Base-by-base conservation (phyloP, 1,140 invertebrate species). In the Trichogramma pretiosum region DNA sequence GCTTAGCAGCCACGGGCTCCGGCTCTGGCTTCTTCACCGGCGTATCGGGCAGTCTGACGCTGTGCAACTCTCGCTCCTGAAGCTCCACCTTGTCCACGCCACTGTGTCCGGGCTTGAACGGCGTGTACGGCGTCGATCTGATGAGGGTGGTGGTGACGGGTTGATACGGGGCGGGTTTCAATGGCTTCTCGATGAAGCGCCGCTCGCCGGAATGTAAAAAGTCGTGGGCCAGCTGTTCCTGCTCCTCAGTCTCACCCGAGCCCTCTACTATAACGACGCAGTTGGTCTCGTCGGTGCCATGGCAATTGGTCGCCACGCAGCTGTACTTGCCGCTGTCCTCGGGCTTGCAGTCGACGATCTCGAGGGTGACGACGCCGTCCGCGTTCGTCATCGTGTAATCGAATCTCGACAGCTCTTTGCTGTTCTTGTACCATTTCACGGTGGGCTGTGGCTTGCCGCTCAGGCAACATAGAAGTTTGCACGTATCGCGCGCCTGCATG, bases 191-290 rank as follows among this genome's bases (percentile, higher is more conserved):
- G 55, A 89, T 87, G 58, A 85, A 89, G 57, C 81, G 81, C 22
- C 87, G 80, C 71, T 90, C 87, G 75, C 86, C 86, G 62, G 88
- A 90, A 75, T 89, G 81, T 61, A 91, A 77, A 66, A 89, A 81
- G 72, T 87, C 87, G 74, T 89, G 82, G 50, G 85, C 87, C 62
- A 90, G 73, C 70, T 82, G 78, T 30, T 80, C 78, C 72, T 90
- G 85, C 65, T 89, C 87, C 53, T 80, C 78, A 53, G 83, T 85
- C 63, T 83, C 77, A 54, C 81, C 80, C 65, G 78, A 76, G 64
- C 93, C 93, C 86, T 99, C 94, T 60, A 99, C 93, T 60, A 94
- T 93, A 22, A 99, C 88, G 49, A 93, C 87, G 70, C 93, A 97
- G 35, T 80, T 84, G 2, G 94, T 98, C 76, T 97, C 93, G 61